Conservation (phyloP, 2,113 vertebrate species). For the Dascyllus trimaculatus region DNA sequence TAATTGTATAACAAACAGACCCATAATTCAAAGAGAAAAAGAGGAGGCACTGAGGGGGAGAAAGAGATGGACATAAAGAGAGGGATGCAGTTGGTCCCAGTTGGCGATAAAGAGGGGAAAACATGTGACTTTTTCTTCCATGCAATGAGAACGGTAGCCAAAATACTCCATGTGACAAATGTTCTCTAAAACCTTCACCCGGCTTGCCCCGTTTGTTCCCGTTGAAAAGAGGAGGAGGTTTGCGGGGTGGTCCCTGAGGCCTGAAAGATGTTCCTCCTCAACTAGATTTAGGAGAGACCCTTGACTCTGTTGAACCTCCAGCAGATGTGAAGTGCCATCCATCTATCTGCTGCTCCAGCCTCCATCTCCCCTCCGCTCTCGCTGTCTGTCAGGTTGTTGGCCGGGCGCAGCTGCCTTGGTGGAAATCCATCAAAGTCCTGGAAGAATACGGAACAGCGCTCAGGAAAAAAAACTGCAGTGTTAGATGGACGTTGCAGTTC, state of each 20-base stretch:
- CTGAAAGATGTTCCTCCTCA: constrained; percentile 78
- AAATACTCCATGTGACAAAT: constrained; percentile 65
- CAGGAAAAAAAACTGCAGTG: constrained; percentile 57
- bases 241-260: constrained; percentile 68
- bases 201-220: constrained; percentile 50
- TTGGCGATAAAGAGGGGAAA: constrained; percentile 61
- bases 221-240: constrained; percentile 71
- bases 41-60: constrained; percentile 46
- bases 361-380: constrained; percentile 47
- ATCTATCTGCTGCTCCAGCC: constrained; percentile 67
- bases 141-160: constrained; percentile 44
- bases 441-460: constrained; percentile 67
- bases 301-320: constrained; percentile 77
- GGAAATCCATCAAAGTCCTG: constrained; percentile 76
- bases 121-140: constrained; percentile 35
- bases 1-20: constrained; percentile 87
- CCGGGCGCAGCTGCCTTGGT: constrained; percentile 73
- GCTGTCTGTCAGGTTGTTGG: constrained; percentile 71
- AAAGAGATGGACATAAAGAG: constrained; percentile 61
- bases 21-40: constrained; percentile 72
- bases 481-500: constrained; percentile 53
- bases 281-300: constrained; percentile 80
- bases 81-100: constrained; percentile 60
- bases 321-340: constrained; percentile 82
- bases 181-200: constrained; percentile 55